Base-by-base conservation (phyloP, 2,888 invertebrate species). In the Thelaira solivaga region DNA sequence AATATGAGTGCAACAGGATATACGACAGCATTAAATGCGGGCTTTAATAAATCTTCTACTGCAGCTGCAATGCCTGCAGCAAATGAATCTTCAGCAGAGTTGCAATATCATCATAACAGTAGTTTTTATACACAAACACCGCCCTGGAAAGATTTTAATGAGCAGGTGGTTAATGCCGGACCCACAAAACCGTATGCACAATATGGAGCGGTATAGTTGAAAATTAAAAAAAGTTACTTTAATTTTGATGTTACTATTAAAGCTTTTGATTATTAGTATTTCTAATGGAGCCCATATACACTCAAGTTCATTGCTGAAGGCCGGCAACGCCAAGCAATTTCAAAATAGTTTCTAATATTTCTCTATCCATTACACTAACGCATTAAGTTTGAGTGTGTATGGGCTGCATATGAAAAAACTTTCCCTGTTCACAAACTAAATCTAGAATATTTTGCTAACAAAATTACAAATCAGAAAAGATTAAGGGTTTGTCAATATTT, bases 61-160 rank as follows among this genome's bases (percentile, higher is more conserved):
- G 59, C 61, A 49, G 24, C 67, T 64, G 61, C 26, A 34, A 8
- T 36, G 24, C n/a, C 71, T 39, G 29, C 68, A n/a, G n/a, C n/a
- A 22, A 68, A 53, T 51, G 39, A 51, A 26, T 59, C 64, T 41
- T 41, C 61, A 36, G 65, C 59, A 26, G 62, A 76, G 49, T 62
- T 77, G 24, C 57, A 43, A 0, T 72, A 86, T 69, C 88, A 88
- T 82, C 88, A 88, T 45, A 85, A 83, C 51, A 89, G 89, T 81
- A 89, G 89, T 79, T 89, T 88, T 81, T 89, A 87, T 72, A 84
- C 87, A 10, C 89, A 89, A 59, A 89, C 89, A 31, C 88, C 89
- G 43, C 89, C 89, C 7, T 89, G 89, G 89, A 89, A 88, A 83
- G 89, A 89, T 65, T 89, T 85, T 71, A 86, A 73, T 41, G 89